phyloP scores from a whole-genome alignment of 2,113 vertebrate species.

The Crotalus viridis region DNA sequence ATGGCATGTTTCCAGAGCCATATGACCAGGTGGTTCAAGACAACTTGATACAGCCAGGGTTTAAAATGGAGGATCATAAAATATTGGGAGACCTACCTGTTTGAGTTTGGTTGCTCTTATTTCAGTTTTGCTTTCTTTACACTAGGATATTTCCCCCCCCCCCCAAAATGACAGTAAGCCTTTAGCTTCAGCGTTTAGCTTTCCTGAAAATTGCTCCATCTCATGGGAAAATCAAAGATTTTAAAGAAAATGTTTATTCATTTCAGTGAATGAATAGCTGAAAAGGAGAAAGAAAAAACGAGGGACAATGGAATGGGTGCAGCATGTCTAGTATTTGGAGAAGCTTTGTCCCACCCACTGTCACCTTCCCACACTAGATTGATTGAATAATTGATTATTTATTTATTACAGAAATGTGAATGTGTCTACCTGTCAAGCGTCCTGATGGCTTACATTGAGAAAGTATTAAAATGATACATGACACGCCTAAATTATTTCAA shows the following conservation, averaged over 20 bases:
- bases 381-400: not conserved
- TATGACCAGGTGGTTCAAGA: not conserved
- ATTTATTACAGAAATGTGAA: not conserved
- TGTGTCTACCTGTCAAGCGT: not conserved
- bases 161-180: not conserved
- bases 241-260: not conserved
- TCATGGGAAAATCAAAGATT: not conserved
- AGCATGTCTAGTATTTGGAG: not conserved
- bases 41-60: not conserved
- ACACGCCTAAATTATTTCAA: not conserved
- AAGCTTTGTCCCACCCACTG: not conserved
- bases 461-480: not conserved
- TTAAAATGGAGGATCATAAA: not conserved
- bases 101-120: not conserved
- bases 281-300: not conserved
- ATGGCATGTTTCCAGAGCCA: slow-evolving; percentile 2
- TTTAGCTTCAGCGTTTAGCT: not conserved
- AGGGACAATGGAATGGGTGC: not conserved
- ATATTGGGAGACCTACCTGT: not conserved
- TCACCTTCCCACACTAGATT: not conserved
- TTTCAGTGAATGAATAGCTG: not conserved
- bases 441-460: not conserved
- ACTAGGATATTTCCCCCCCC: not conserved
- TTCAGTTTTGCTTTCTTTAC: not conserved
- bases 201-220: not conserved